These are phyloP conservation scores for Diplogasteroides magnus DNA, from an alignment of 1,140 invertebrate genomes.

Conservation along the genomic window DNA sequence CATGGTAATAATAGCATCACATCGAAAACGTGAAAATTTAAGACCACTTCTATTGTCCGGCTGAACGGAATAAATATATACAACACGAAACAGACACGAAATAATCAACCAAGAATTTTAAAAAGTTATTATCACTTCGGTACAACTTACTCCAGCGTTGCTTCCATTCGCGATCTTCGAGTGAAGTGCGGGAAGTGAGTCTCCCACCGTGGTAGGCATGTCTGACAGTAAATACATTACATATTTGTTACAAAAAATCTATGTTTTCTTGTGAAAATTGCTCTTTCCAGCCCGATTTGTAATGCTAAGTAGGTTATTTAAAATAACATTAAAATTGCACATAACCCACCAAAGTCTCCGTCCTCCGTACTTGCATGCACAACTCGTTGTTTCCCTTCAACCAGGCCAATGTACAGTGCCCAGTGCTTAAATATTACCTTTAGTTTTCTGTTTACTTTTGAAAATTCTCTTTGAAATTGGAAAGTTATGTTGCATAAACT, in stretches of 20 bases:
- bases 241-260: too few species aligned
- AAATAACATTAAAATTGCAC: background rate
- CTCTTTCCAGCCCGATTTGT: too few species aligned
- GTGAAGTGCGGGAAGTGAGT: constrained; percentile 13
- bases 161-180: constrained; percentile 12
- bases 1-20: too few species aligned
- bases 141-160: constrained; percentile 10
- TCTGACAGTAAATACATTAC: too few species aligned
- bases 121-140: background rate
- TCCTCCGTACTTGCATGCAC: constrained; percentile 29
- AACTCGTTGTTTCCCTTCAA: constrained; percentile 22
- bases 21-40: too few species aligned
- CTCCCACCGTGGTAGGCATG: background rate
- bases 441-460: background rate
- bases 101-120: background rate
- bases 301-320: background rate
- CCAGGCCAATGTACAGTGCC: constrained; percentile 30
- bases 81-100: too few species aligned
- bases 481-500: constrained; percentile 5
- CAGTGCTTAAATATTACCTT: constrained; percentile 29
- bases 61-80: too few species aligned
- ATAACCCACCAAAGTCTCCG: constrained; percentile 25
- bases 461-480: background rate
- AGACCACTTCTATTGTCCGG: too few species aligned
- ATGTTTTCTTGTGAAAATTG: too few species aligned